A percentile compares a stretch with the other conserved stretches of the same genome.
Evolutionary conservation across 2,888 invertebrate genomes (phyloP).

Genomic region (Cheilosia soror): DNA sequence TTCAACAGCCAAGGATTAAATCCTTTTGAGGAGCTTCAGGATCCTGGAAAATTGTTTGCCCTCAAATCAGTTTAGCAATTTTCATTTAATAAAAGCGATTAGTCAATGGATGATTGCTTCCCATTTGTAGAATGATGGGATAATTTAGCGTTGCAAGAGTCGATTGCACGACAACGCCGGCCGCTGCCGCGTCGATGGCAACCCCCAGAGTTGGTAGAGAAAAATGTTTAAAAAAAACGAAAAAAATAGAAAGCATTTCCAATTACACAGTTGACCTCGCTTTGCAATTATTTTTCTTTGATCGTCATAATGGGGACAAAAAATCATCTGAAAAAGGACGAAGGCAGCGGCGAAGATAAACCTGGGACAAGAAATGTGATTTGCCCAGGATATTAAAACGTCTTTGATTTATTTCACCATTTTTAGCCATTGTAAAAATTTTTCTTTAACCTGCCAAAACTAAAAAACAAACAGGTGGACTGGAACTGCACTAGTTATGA

Average conservation of each 20-base stretch:
- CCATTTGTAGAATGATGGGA: constrained; percentile 65
- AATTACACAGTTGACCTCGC: constrained; percentile 76
- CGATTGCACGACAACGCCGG: constrained; percentile 59
- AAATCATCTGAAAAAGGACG: constrained; percentile 50
- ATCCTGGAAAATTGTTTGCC: constrained; percentile 71
- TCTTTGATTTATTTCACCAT: constrained; percentile 56
- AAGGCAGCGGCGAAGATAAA: constrained; percentile 53
- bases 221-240: constrained; percentile 19
- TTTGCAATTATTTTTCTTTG: constrained; percentile 74
- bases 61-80: constrained; percentile 74
- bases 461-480: no score
- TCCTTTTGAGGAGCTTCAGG: constrained; percentile 68
- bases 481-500: no score
- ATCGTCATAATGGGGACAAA: constrained; percentile 67
- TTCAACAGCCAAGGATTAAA: constrained; percentile 43
- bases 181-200: background rate
- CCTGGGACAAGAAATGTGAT: constrained; percentile 56
- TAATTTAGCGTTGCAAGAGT: constrained; percentile 64
- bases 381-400: constrained; percentile 24
- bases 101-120: constrained; percentile 72
- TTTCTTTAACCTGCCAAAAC: no score
- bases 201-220: constrained; percentile 2
- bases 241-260: constrained; percentile 63
- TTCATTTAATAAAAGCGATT: constrained; percentile 74
- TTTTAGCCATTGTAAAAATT: constrained; percentile 31